phyloP scores from a whole-genome alignment of 1,140 invertebrate genomes.

The Diploscapter pachys region DNA sequence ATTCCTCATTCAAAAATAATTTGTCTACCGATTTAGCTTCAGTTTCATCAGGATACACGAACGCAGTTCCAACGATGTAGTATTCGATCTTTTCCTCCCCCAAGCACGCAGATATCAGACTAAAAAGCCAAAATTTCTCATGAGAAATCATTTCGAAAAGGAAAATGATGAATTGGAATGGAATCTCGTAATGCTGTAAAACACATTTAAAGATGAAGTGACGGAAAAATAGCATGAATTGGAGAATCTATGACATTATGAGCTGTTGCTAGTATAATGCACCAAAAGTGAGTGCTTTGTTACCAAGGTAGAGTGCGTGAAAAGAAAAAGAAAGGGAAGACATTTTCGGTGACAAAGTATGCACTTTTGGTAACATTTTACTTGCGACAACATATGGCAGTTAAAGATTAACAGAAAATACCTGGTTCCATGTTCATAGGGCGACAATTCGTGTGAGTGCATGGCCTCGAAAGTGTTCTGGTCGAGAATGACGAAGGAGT shows the following conservation, averaged over 20 bases:
- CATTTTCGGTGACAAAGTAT: too few relatives aligned
- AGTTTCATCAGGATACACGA: conserved; percentile 87
- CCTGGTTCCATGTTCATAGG: conserved; percentile 35
- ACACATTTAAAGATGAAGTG: too few relatives aligned
- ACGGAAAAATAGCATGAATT: too few relatives aligned
- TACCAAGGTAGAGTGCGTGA: too few relatives aligned
- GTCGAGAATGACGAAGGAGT: conserved; percentile 31
- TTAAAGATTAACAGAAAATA: neutral
- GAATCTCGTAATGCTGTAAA: too few relatives aligned
- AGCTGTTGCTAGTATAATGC: too few relatives aligned
- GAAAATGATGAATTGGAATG: too few relatives aligned
- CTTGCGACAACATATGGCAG: neutral
- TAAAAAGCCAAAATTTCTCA: neutral
- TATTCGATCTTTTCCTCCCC: conserved; percentile 84
- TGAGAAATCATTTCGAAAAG: neutral
- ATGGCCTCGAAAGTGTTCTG: conserved; percentile 42
- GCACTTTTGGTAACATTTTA: too few relatives aligned
- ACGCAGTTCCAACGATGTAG: conserved; percentile 87
- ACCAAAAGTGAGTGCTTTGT: too few relatives aligned
- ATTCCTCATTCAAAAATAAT: neutral
- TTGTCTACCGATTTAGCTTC: conserved; percentile 74
- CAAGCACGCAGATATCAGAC: conserved; percentile 64
- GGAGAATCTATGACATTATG: too few relatives aligned
- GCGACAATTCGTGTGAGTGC: conserved; percentile 28
- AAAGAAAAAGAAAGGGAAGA: too few relatives aligned